Base-by-base conservation (phyloP, 2,797 vertebrate genomes). In the Alectoris magna region DNA sequence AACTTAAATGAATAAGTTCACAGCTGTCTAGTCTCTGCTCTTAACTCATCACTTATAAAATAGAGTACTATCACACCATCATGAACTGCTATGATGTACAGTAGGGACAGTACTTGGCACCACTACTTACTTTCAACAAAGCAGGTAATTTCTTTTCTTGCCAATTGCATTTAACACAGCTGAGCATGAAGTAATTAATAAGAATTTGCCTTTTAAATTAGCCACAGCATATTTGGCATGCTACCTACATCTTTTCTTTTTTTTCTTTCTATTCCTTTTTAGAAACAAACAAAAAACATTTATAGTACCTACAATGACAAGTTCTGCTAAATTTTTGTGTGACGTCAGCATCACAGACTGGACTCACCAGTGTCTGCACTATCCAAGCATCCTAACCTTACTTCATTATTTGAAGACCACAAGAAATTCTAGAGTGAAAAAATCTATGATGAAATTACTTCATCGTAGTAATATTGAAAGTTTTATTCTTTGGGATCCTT, bases 121-220 rank as follows among this genome's bases (percentile, higher is more conserved):
- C 14, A 24, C 29, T 41, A 43, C 11, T 8, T 70, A 73, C 36
- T 79, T 79, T 62, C 69, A 78, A n/a, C 29, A 29, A 56, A 62
- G n/a, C 73, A 0, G 0, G 68, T 23, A 74, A 34, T 16, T 53
- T 2, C 34, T 1, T 53, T 71, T 77, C 58, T 39, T 49, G 41
- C 60, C 55, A 92, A 75, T 21, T 77, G 10, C 19, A 24, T 41
- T 36, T 71, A 84, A 79, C n/a, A 88, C 43, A 82, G 23, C 6
- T 17, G 7, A 82, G 38, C 29, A 55, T 1, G 2, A 17, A 76
- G 66, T 49, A 21, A 24, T 7, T 18, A 77, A 90, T 74, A 41
- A 53, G 60, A 64, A 90, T 68, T 55, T 77, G 67, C 59, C 23
- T 85, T 89, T 83, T 74, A 71, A 63, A 76, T 55, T 39, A 39